A percentile compares a stretch with the other conserved stretches of the same genome.
These are phyloP conservation scores for Theristus sp. DNA, from an alignment of 2,888 invertebrate genomes.

Conservation along the genomic window DNA sequence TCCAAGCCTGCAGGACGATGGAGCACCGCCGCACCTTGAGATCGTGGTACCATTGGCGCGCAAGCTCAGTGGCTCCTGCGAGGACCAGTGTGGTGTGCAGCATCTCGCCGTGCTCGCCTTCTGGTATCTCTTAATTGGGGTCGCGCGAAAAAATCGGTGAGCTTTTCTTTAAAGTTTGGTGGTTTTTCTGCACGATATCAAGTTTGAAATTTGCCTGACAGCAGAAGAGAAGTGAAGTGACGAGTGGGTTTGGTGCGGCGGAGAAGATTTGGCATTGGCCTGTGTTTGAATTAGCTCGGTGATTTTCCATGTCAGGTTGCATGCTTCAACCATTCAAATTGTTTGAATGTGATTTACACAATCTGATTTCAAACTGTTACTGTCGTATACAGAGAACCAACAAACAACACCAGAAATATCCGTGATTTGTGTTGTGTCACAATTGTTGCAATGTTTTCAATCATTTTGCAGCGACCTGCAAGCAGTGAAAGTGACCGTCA, in stretches of 20 bases:
- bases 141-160: constrained; percentile 28
- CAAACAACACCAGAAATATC: too few species aligned
- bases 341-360: too few species aligned
- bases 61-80: constrained; percentile 23
- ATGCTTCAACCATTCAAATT: not conserved
- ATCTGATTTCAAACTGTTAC: too few species aligned
- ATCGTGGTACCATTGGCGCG: constrained; percentile 19
- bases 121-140: constrained; percentile 32
- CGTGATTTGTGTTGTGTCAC: too few species aligned
- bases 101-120: constrained; percentile 33
- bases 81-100: constrained; percentile 26
- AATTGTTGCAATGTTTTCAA: too few species aligned
- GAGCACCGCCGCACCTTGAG: not conserved
- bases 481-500: constrained; percentile 28
- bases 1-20: not conserved
- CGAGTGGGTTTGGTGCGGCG: too few species aligned
- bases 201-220: too few species aligned
- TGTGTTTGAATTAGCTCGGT: not conserved
- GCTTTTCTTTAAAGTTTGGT: too few species aligned
- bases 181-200: too few species aligned
- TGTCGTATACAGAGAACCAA: too few species aligned
- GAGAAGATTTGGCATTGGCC: not conserved
- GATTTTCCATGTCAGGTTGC: not conserved
- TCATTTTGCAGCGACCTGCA: constrained; percentile 27
- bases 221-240: too few species aligned